These are phyloP conservation scores for Poliocrania exsul DNA, from an alignment of 2,797 vertebrate genomes.

Conservation along the genomic window DNA sequence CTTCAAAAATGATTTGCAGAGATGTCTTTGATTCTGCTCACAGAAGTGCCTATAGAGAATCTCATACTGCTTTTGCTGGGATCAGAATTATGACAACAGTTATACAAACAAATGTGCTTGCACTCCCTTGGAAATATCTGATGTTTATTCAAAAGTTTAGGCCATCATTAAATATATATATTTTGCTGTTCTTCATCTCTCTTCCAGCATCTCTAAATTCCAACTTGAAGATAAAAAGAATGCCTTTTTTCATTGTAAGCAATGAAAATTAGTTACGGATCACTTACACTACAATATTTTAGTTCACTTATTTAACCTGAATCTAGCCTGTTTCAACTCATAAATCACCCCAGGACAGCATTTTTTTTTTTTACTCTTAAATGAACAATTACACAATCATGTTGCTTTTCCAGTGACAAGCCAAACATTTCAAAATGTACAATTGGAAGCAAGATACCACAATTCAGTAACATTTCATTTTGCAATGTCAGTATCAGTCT, in stretches of 20 bases:
- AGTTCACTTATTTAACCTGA: neutral
- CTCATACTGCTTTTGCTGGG: neutral
- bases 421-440: neutral
- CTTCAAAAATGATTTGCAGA: constrained; percentile 6
- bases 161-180: neutral
- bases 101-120: neutral
- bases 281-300: neutral
- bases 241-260: neutral
- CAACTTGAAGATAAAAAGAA: neutral
- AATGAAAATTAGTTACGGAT: neutral
- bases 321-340: neutral
- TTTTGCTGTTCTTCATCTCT: neutral
- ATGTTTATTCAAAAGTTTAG: neutral
- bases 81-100: neutral
- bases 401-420: neutral
- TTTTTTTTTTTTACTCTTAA: neutral
- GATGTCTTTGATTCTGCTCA: neutral
- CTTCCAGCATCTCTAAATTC: neutral
- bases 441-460: neutral
- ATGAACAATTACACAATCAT: neutral
- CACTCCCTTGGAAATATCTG: constrained; percentile 10
- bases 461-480: neutral
- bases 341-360: neutral
- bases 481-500: neutral
- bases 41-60: neutral